phyloP scores from a whole-genome alignment of 2,113 vertebrate species.

The Centropristis striata region DNA sequence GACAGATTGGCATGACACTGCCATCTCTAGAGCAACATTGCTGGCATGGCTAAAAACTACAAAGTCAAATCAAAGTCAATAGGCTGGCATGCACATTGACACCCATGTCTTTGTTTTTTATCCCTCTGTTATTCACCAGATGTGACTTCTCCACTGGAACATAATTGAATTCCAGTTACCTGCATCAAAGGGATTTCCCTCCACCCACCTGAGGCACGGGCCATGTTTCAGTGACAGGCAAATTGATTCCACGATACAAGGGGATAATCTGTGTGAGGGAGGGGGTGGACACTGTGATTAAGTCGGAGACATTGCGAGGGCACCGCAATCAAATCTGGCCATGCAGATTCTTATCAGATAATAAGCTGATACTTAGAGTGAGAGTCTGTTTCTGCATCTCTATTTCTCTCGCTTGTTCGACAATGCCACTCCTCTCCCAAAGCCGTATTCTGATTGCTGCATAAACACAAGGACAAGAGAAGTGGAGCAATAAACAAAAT shows the following conservation, averaged over 20 bases:
- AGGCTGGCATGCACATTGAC: neutral
- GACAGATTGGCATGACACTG: neutral
- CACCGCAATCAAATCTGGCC: slow-evolving; percentile 51
- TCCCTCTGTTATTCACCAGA: slow-evolving; percentile 25
- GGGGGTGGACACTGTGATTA: slow-evolving; percentile 57
- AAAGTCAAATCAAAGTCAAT: slow-evolving; percentile 21
- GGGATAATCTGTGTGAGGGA: slow-evolving; percentile 47
- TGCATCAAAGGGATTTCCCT: slow-evolving; percentile 67
- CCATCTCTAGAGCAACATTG: neutral
- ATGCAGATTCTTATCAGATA: slow-evolving; percentile 70
- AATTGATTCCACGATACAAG: slow-evolving; percentile 67
- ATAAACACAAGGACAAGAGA: slow-evolving; percentile 28
- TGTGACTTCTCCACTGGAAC: slow-evolving; percentile 34
- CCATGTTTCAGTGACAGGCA: slow-evolving; percentile 68
- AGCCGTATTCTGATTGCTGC: slow-evolving; percentile 36
- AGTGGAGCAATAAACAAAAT: slow-evolving; percentile 10
- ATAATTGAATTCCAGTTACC: slow-evolving; percentile 63
- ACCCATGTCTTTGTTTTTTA: neutral
- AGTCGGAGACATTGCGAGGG: slow-evolving; percentile 55
- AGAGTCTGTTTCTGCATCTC: slow-evolving; percentile 24
- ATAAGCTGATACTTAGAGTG: slow-evolving; percentile 59
- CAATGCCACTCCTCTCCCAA: slow-evolving; percentile 14
- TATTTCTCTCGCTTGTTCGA: slow-evolving; percentile 43
- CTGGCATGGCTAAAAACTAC: neutral
- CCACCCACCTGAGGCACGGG: neutral